Conservation (phyloP, 2,113 vertebrate species). For the Ammodytes dubius region DNA sequence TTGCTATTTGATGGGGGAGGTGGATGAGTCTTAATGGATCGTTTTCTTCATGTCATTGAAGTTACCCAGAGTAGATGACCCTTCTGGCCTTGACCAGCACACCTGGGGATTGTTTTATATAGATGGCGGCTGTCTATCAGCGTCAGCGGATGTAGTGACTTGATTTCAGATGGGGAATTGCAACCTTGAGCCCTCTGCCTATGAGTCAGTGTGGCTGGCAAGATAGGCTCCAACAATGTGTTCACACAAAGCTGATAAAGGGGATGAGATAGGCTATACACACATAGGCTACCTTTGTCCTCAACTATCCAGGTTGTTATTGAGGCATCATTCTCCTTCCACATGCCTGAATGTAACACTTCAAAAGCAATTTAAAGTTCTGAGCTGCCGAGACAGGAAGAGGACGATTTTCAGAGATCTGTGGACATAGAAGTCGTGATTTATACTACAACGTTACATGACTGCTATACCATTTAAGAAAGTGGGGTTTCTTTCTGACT, state of each 20-base stretch:
- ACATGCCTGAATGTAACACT: not conserved
- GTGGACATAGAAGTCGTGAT: not conserved
- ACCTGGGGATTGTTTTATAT: conserved; percentile 3
- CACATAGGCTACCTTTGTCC: not conserved
- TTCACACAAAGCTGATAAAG: not conserved
- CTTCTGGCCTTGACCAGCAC: conserved; percentile 6
- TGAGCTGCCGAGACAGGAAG: not conserved
- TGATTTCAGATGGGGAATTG: conserved; percentile 16
- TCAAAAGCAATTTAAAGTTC: conserved; percentile 10
- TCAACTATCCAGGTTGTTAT: not conserved
- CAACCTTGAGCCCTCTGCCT: not conserved
- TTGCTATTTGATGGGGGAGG: conserved; percentile 52
- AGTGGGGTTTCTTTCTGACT: too few relatives aligned
- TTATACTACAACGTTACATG: not conserved
- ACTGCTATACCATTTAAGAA: not conserved
- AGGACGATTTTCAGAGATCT: not conserved
- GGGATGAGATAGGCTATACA: not conserved
- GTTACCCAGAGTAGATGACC: conserved; percentile 20
- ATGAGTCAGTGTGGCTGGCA: not conserved
- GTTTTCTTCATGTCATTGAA: conserved; percentile 31
- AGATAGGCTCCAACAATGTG: not conserved
- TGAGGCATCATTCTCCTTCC: not conserved
- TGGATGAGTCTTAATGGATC: conserved; percentile 27
- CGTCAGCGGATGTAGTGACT: not conserved
- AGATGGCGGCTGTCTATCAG: conserved; percentile 4